phyloP scores from a whole-genome alignment of 2,113 vertebrate species.

The Hemiprocne comata region DNA sequence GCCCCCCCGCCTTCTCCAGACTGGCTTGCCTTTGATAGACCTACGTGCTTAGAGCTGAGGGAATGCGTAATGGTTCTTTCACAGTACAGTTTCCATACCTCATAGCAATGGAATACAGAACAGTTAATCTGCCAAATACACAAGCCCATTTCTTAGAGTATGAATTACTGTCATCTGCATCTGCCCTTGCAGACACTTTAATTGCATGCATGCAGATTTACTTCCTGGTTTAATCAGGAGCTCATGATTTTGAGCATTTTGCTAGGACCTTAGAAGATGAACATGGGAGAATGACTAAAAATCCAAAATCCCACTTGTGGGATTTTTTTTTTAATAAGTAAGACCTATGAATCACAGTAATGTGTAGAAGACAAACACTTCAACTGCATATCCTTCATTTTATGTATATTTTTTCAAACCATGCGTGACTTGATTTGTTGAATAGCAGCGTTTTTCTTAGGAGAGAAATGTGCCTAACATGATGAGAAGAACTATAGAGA shows the following conservation, averaged over 20 bases:
- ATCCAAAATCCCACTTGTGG: slow-evolving; percentile 1
- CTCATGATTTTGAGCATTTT: slow-evolving; percentile 8
- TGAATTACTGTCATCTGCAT: slow-evolving; percentile 75
- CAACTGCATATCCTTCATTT: not conserved
- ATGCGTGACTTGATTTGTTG: not conserved
- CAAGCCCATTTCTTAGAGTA: slow-evolving; percentile 73
- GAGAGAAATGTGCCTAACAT: not conserved
- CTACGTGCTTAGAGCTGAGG: slow-evolving; percentile 49
- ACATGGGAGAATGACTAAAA: not conserved
- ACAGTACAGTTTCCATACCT: slow-evolving; percentile 80
- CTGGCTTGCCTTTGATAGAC: slow-evolving; percentile 40
- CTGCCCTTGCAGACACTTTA: slow-evolving; percentile 65
- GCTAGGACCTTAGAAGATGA: slow-evolving; percentile 4
- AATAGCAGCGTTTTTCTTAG: not conserved
- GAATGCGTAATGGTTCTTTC: slow-evolving; percentile 71
- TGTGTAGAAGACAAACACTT: slow-evolving; percentile 5
- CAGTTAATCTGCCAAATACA: slow-evolving; percentile 76
- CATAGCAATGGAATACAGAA: slow-evolving; percentile 78
- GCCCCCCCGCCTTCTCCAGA: not conserved
- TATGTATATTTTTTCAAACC: slow-evolving; percentile 1
- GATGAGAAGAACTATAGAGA: not conserved
- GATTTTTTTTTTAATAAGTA: not conserved
- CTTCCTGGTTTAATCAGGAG: slow-evolving; percentile 61
- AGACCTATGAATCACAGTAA: slow-evolving; percentile 1
- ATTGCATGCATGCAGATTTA: slow-evolving; percentile 67